phyloP scores from a whole-genome alignment of 2,113 vertebrate genomes.

The Okapia johnstoni region DNA sequence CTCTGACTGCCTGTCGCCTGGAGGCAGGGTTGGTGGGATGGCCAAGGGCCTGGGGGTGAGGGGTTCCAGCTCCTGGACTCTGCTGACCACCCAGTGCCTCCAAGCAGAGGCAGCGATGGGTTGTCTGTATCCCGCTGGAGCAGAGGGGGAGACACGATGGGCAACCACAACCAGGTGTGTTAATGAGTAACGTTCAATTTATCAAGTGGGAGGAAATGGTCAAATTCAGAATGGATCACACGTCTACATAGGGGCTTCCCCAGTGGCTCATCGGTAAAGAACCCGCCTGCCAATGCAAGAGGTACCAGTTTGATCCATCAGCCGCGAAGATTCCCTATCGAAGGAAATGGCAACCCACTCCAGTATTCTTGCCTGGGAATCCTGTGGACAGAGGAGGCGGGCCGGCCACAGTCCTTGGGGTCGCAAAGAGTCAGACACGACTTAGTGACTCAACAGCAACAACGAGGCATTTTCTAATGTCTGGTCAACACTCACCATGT shows the following conservation, averaged over 20 bases:
- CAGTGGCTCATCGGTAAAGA: not conserved
- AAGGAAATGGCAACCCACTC: not conserved
- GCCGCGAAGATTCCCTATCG: not conserved
- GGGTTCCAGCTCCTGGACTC: not conserved
- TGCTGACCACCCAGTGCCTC: not conserved
- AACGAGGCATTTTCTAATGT: accelerated
- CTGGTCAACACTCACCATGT: accelerated
- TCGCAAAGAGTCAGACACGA: not conserved
- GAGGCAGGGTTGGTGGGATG: not conserved
- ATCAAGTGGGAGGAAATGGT: accelerated
- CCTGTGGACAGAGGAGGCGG: not conserved
- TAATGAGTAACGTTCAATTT: accelerated
- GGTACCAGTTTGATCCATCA: not conserved
- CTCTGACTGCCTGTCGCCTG: not conserved
- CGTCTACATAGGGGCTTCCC: accelerated
- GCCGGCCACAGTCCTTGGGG: not conserved
- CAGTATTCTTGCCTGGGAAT: not conserved
- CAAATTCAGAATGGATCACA: accelerated
- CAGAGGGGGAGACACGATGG: accelerated
- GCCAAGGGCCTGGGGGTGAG: not conserved
- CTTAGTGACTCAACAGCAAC: not conserved
- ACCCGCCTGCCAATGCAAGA: not conserved
- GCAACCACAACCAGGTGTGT: accelerated
- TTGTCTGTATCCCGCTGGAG: accelerated
- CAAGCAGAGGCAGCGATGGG: accelerated